A percentile compares a stretch with the other conserved stretches of the same genome.
Evolutionary conservation across 2,113 vertebrate genomes (phyloP).

Genomic region (Parus major): DNA sequence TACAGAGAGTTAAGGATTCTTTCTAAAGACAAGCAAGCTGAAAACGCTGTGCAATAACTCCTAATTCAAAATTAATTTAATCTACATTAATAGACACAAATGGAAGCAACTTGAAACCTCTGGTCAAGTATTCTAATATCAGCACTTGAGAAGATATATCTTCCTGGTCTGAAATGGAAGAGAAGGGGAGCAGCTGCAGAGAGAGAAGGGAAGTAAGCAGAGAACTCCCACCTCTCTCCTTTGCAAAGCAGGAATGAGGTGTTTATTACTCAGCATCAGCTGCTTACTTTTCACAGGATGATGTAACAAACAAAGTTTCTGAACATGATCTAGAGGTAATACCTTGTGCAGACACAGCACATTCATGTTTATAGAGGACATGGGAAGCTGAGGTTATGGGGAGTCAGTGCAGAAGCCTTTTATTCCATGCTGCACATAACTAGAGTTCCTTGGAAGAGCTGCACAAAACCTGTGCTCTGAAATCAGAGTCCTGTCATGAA

Average conservation of each 20-base stretch:
- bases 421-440: rapidly evolving
- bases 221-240: conserved; percentile 21
- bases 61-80: conserved; percentile 24
- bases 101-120: conserved; percentile 32
- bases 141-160: neutral
- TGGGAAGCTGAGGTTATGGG: neutral
- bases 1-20: neutral
- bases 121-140: neutral
- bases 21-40: neutral
- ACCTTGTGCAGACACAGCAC: neutral
- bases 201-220: neutral
- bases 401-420: neutral
- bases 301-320: neutral
- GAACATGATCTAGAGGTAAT: neutral
- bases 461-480: neutral
- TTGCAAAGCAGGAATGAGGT: neutral
- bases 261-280: conserved; percentile 16
- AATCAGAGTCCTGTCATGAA: neutral
- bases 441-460: neutral
- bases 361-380: neutral
- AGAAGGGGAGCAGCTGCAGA: conserved; percentile 10
- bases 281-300: neutral
- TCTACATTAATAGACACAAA: neutral
- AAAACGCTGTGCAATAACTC: neutral
- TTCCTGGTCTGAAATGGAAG: neutral